Conservation (phyloP, 2,888 invertebrate species). For the Conchocele bisecta region DNA sequence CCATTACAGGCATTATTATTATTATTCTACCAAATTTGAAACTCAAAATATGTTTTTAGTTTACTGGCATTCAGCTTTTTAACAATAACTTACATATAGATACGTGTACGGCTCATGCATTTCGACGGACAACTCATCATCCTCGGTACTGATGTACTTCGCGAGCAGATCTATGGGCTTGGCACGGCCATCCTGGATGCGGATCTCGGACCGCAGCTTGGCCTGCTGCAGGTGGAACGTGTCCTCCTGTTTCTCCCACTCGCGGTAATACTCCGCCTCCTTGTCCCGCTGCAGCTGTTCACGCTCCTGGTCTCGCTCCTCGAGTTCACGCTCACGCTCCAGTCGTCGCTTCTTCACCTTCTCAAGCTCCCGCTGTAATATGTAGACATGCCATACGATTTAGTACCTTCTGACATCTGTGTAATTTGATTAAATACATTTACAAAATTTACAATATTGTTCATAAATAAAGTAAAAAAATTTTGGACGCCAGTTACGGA, state of each 20-base stretch:
- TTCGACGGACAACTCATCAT: conserved; percentile 95
- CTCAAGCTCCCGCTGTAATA: conserved; percentile 69
- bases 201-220: conserved; percentile 94
- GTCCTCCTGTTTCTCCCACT: conserved; percentile 98
- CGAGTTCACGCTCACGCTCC: conserved; percentile 91
- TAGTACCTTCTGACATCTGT: too few species aligned
- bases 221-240: conserved; percentile 98
- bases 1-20: too few species aligned
- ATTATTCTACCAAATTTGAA: too few species aligned
- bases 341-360: conserved; percentile 90
- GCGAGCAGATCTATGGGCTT: conserved; percentile 99
- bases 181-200: conserved; percentile 97
- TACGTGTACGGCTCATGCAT: conserved; percentile 99
- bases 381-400: background rate
- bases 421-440: too few species aligned
- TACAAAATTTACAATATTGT: too few species aligned
- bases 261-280: conserved; percentile 94
- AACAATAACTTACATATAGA: conserved; percentile 88
- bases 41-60: too few species aligned
- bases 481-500: too few species aligned
- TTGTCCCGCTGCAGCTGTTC: conserved; percentile 92
- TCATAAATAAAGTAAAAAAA: too few species aligned
- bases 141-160: conserved; percentile 93
- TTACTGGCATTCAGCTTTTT: too few species aligned
- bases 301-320: conserved; percentile 87